Conservation (phyloP, 2,797 vertebrate genomes). For the Eulemur mongoz region DNA sequence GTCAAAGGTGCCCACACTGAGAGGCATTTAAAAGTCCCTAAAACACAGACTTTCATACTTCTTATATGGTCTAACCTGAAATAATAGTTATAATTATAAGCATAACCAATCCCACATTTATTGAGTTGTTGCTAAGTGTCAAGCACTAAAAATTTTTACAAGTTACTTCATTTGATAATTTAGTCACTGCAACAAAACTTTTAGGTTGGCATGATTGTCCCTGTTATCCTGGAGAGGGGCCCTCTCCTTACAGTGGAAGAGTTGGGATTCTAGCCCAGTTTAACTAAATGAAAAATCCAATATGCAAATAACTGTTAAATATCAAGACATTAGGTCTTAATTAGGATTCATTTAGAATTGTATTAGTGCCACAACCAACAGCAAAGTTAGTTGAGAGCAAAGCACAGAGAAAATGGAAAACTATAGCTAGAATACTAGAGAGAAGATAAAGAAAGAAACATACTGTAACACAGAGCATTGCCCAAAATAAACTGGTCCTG, state of each 20-base stretch:
- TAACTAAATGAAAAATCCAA: neutral
- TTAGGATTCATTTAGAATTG: neutral
- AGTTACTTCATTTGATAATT: neutral
- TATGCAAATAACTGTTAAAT: neutral
- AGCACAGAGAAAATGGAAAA: neutral
- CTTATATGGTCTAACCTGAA: neutral
- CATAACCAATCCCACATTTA: neutral
- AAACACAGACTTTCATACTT: neutral
- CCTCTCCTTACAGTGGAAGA: neutral
- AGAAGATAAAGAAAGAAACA: neutral
- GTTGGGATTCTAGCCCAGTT: neutral
- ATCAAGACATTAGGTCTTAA: neutral
- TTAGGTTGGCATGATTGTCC: neutral
- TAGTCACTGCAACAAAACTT: neutral
- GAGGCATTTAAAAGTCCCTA: neutral
- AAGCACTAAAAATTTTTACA: neutral
- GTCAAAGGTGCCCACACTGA: neutral
- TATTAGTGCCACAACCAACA: neutral
- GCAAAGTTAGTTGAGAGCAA: neutral
- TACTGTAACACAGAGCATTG: neutral
- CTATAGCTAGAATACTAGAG: neutral
- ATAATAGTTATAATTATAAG: neutral
- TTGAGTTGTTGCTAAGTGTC: neutral
- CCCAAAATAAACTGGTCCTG: neutral
- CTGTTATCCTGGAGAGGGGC: neutral